Conservation (phyloP, 2,797 vertebrate genomes). For the Orientallactaga sibirica region DNA sequence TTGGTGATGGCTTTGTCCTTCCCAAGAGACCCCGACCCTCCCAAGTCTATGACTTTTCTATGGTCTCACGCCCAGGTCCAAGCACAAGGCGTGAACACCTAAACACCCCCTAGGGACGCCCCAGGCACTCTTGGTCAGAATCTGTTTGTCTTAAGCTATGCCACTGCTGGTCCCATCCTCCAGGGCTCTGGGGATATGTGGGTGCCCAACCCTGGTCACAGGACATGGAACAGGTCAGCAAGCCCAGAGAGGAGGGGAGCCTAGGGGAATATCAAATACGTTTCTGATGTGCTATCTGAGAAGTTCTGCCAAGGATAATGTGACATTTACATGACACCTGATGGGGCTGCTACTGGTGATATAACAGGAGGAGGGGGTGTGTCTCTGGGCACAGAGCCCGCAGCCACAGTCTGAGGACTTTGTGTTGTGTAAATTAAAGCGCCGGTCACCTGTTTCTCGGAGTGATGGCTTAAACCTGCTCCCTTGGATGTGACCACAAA, state of each 20-base stretch:
- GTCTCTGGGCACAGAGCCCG: constrained; percentile 25
- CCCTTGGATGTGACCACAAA: neutral
- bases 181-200: neutral
- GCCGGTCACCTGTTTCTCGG: constrained; percentile 46
- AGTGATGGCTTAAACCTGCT: neutral
- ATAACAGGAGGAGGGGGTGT: constrained; percentile 29
- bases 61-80: accelerated
- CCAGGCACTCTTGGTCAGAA: neutral
- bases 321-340: constrained; percentile 76
- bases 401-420: neutral
- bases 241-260: neutral
- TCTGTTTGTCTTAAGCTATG: neutral
- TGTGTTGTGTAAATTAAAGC: constrained; percentile 65
- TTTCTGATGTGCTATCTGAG: constrained; percentile 42
- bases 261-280: constrained; percentile 26
- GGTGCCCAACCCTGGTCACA: neutral
- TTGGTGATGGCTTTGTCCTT: neutral
- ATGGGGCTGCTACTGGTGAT: constrained; percentile 37
- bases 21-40: neutral
- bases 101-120: neutral
- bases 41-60: accelerated
- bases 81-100: neutral
- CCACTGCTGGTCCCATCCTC: neutral
- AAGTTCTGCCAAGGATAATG: constrained; percentile 67
- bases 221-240: neutral